Evolutionary conservation across 2,888 invertebrate species (phyloP).

Genomic region (Agriopis marginaria): DNA sequence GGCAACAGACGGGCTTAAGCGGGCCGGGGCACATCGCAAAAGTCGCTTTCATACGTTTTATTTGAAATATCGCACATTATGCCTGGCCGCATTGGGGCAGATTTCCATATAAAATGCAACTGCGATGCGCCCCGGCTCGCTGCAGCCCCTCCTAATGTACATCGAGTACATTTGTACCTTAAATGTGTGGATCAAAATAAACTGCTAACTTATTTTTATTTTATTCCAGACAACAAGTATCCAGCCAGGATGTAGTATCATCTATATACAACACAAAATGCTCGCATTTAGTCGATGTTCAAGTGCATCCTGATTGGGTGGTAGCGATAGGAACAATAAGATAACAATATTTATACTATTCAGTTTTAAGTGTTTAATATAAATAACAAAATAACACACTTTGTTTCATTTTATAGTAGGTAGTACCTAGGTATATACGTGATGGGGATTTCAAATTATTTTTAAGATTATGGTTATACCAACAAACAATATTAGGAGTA

Average conservation of each 20-base stretch:
- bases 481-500: neutral
- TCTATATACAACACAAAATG: constrained; percentile 81
- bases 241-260: constrained; percentile 75
- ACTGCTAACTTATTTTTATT: constrained; percentile 24
- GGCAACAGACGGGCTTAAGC: too few species aligned
- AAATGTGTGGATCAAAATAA: neutral
- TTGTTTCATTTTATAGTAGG: constrained; percentile 20
- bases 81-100: too few species aligned
- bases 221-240: constrained; percentile 72
- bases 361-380: constrained; percentile 22
- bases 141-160: too few species aligned
- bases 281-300: constrained; percentile 80
- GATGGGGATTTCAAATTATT: neutral
- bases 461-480: neutral
- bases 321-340: constrained; percentile 81
- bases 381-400: constrained; percentile 17
- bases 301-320: constrained; percentile 82
- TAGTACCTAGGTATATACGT: neutral
- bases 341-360: constrained; percentile 50
- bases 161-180: too few species aligned
- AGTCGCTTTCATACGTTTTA: too few species aligned
- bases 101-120: too few species aligned
- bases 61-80: too few species aligned
- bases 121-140: too few species aligned
- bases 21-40: too few species aligned